A percentile compares a stretch with the other conserved stretches of the same genome.
Conservation (phyloP, 2,113 vertebrate genomes). For the Climacteris rufus region DNA sequence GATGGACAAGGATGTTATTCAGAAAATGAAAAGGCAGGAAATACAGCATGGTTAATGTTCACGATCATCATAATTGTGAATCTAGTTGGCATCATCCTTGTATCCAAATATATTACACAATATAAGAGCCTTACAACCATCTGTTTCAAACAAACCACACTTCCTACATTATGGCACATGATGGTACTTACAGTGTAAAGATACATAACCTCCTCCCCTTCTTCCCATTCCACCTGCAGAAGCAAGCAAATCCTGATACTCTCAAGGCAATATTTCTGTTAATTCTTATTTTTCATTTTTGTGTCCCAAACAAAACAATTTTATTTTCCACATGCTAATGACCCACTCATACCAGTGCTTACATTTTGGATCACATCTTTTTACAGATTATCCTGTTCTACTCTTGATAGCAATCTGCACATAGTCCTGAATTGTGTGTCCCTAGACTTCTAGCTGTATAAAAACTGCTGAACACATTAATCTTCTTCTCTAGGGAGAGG, state of each 20-base stretch:
- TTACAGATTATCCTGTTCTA: not conserved
- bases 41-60: not conserved
- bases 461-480: not conserved
- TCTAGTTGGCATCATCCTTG: constrained; percentile 10
- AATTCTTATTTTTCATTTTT: not conserved
- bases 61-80: not conserved
- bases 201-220: not conserved
- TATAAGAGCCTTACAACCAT: constrained; percentile 3
- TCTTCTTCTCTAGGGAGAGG: not conserved
- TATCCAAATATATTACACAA: constrained; percentile 3
- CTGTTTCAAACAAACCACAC: not conserved
- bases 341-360: not conserved
- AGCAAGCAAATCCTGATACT: not conserved
- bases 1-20: not conserved
- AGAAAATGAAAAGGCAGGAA: constrained; percentile 29
- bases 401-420: not conserved
- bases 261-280: not conserved
- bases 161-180: not conserved
- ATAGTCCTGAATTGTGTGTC: not conserved
- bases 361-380: not conserved
- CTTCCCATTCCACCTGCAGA: not conserved
- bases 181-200: not conserved
- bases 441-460: not conserved
- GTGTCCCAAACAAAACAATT: not conserved
- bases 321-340: not conserved